Evolutionary conservation across 1,140 invertebrate genomes (phyloP).

Genomic region (Anoplolepis gracilipes): DNA sequence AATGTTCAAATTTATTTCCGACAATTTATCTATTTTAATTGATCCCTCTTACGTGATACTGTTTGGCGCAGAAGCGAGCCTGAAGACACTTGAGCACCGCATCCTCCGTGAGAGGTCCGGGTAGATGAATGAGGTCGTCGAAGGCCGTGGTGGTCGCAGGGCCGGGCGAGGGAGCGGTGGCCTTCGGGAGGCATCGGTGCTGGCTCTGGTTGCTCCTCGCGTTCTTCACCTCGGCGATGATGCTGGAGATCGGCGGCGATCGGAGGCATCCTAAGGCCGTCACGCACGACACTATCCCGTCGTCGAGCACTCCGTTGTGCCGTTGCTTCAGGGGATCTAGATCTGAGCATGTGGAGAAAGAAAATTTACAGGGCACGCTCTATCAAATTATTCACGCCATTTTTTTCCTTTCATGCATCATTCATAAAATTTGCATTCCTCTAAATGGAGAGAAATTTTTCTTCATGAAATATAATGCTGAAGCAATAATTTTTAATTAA

Average conservation of each 20-base stretch:
- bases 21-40: not conserved
- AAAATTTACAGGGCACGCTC: no score
- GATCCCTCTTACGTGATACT: constrained; percentile 92
- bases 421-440: not conserved
- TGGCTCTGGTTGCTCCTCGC: constrained; percentile 76
- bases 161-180: constrained; percentile 57
- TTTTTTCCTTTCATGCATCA: not conserved
- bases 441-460: not conserved
- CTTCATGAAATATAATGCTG: no score
- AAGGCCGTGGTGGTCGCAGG: constrained; percentile 85
- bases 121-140: constrained; percentile 96
- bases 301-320: constrained; percentile 77
- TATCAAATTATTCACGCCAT: not conserved
- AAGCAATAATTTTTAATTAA: no score
- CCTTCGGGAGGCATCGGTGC: constrained; percentile 80
- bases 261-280: constrained; percentile 81
- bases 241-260: constrained; percentile 81
- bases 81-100: constrained; percentile 96
- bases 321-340: constrained; percentile 81
- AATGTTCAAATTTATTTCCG: not conserved
- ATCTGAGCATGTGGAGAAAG: constrained; percentile 71
- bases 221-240: constrained; percentile 82
- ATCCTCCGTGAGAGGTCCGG: constrained; percentile 96
- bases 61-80: constrained; percentile 93
- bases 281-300: constrained; percentile 84